phyloP scores from a whole-genome alignment of 2,797 vertebrate species.

The Betta splendens region DNA sequence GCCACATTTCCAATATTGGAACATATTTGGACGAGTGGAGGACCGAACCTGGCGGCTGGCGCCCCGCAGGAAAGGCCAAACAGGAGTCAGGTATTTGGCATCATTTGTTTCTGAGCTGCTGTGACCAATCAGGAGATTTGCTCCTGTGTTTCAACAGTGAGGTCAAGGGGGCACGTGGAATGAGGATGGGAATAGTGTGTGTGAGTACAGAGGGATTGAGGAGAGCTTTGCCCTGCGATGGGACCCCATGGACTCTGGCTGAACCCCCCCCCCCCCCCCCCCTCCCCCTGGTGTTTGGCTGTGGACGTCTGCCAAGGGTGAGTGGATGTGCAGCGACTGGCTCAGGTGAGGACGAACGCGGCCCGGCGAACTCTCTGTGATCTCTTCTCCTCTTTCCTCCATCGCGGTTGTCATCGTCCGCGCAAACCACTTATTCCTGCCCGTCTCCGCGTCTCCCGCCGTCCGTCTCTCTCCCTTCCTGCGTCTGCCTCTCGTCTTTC shows the following conservation, averaged over 20 bases:
- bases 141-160: slow-evolving; percentile 75
- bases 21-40: slow-evolving; percentile 55
- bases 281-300: slow-evolving; percentile 40
- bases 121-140: slow-evolving; percentile 78
- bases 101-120: slow-evolving; percentile 76
- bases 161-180: slow-evolving; percentile 66
- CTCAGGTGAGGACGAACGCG: slow-evolving; percentile 54
- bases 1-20: slow-evolving; percentile 36
- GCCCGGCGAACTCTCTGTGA: slow-evolving; percentile 35
- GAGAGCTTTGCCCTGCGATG: slow-evolving; percentile 58
- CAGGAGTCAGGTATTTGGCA: slow-evolving; percentile 70
- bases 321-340: slow-evolving; percentile 42
- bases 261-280: slow-evolving; percentile 58
- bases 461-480: slow-evolving; percentile 41
- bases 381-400: slow-evolving; percentile 33
- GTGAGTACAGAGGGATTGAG: slow-evolving; percentile 63
- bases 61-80: slow-evolving; percentile 49
- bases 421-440: slow-evolving; percentile 38
- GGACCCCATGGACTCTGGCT: slow-evolving; percentile 68
- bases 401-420: slow-evolving; percentile 21
- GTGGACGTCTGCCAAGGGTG: slow-evolving; percentile 59
- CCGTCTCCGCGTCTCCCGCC: slow-evolving; percentile 13
- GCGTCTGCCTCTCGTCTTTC: slow-evolving; percentile 63
- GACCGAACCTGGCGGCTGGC: slow-evolving; percentile 27
- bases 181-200: slow-evolving; percentile 53